Evolutionary conservation across 1,140 invertebrate species (phyloP).

Genomic region (Trichonephila clavata): DNA sequence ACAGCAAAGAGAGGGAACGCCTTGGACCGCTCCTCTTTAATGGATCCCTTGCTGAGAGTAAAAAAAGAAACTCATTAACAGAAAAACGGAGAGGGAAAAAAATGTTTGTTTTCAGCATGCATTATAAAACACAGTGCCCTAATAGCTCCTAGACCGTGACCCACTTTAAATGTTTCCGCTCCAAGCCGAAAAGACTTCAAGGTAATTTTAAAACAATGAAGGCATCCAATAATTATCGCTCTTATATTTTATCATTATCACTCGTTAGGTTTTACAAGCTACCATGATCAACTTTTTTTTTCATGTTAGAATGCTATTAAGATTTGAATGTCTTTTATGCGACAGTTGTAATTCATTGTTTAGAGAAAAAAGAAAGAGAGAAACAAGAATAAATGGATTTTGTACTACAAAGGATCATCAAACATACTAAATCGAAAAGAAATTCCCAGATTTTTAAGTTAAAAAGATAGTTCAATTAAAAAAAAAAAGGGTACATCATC

Average conservation of each 20-base stretch:
- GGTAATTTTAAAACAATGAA: not conserved
- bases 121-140: not conserved
- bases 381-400: not conserved
- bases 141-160: not conserved
- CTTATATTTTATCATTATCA: not conserved
- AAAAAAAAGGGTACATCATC: too few relatives aligned
- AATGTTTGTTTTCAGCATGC: constrained; percentile 13
- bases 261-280: not conserved
- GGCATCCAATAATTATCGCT: not conserved
- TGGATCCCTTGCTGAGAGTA: not conserved
- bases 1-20: not conserved
- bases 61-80: not conserved
- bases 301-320: not conserved
- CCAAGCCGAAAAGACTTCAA: not conserved
- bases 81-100: not conserved
- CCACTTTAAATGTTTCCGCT: constrained; percentile 8
- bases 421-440: too few relatives aligned
- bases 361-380: not conserved
- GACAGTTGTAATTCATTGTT: too few relatives aligned
- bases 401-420: too few relatives aligned
- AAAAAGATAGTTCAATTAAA: too few relatives aligned
- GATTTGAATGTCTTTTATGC: not conserved
- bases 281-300: not conserved
- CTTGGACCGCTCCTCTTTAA: not conserved
- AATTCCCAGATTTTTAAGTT: too few relatives aligned